A percentile compares a stretch with the other conserved stretches of the same genome.
phyloP scores from a whole-genome alignment of 2,888 invertebrate species.

The Neoaliturus tenellus region DNA sequence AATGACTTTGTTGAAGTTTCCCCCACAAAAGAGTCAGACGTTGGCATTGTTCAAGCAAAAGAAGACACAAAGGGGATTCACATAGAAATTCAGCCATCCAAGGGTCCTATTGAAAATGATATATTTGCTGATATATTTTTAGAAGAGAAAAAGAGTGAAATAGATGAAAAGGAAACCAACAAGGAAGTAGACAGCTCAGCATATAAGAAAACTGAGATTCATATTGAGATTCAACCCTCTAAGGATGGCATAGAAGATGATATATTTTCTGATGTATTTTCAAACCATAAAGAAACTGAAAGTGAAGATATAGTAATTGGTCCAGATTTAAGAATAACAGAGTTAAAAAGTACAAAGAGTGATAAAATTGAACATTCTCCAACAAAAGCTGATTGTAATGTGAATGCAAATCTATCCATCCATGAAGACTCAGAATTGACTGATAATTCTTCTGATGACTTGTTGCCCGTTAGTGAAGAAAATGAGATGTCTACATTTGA shows the following conservation, averaged over 20 bases:
- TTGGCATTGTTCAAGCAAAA: conserved; percentile 19
- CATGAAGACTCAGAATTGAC: neutral
- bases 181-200: neutral
- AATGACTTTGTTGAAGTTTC: conserved; percentile 46
- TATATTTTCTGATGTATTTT: conserved; percentile 85
- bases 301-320: no score
- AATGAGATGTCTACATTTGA: neutral
- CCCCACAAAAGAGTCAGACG: neutral
- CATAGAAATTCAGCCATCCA: conserved; percentile 19
- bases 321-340: no score
- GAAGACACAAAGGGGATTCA: neutral
- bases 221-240: conserved; percentile 58
- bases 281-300: no score
- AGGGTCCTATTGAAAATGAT: conserved; percentile 74
- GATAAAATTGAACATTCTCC: neutral
- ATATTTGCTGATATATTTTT: conserved; percentile 83
- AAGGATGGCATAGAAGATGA: conserved; percentile 73
- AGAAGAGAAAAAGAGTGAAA: neutral
- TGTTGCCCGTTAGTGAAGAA: neutral
- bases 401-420: neutral
- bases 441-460: neutral
- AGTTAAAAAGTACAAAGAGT: neutral
- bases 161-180: neutral
- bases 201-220: conserved; percentile 20
- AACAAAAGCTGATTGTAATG: neutral